phyloP scores from a whole-genome alignment of 2,113 vertebrate species.

The Pica pica region DNA sequence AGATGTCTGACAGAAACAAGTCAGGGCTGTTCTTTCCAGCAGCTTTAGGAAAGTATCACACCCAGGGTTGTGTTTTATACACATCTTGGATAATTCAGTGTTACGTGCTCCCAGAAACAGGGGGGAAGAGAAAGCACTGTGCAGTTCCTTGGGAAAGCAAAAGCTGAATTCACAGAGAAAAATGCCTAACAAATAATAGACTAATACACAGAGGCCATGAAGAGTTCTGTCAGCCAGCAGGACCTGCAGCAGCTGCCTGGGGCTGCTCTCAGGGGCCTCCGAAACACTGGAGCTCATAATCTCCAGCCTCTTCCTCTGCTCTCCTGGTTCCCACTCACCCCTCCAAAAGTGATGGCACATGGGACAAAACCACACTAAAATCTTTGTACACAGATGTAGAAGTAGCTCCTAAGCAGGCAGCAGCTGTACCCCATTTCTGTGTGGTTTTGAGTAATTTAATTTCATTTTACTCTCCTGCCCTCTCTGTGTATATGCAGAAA shows the following conservation, averaged over 20 bases:
- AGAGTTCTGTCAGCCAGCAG: neutral
- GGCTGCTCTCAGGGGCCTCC: neutral
- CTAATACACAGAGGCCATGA: neutral
- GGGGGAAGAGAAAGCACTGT: neutral
- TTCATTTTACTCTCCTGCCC: neutral
- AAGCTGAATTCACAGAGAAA: neutral
- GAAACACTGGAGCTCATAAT: neutral
- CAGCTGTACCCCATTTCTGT: neutral
- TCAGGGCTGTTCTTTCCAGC: neutral
- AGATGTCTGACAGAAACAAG: neutral
- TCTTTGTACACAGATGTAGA: neutral
- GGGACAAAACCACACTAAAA: neutral
- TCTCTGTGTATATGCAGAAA: neutral
- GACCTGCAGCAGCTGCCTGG: neutral
- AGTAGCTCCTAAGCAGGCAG: neutral
- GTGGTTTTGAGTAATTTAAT: neutral
- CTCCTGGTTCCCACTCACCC: neutral
- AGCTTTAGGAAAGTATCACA: neutral
- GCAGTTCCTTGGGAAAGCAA: neutral
- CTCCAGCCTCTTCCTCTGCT: neutral
- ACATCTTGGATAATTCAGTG: fast-evolving
- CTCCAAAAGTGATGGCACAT: neutral
- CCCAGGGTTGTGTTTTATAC: neutral
- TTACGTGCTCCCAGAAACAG: neutral
- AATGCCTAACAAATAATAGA: neutral